phyloP scores from a whole-genome alignment of 2,888 invertebrate species.

The Pterostichus madidus region DNA sequence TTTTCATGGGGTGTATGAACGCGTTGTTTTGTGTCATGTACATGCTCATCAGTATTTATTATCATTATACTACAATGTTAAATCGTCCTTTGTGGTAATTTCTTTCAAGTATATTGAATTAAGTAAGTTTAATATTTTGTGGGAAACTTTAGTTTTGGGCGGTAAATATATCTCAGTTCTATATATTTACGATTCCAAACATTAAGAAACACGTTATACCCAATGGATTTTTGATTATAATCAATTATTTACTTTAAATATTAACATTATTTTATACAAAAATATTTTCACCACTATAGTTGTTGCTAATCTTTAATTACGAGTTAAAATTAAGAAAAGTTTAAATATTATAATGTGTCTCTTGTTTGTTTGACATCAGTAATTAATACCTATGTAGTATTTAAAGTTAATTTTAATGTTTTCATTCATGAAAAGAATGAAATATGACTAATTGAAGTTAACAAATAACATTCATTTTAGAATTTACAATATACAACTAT shows the following conservation, averaged over 20 bases:
- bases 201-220: not conserved
- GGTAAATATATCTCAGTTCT: conserved; percentile 9
- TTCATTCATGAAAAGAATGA: not conserved
- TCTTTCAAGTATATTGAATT: conserved; percentile 4
- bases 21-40: conserved; percentile 39
- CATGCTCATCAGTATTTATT: conserved; percentile 9
- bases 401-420: not conserved
- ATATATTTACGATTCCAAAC: not conserved
- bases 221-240: not conserved
- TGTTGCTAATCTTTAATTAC: not conserved
- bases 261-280: too few species aligned
- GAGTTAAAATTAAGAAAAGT: not conserved
- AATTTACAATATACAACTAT: conserved; percentile 4
- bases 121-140: conserved; percentile 7
- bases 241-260: not conserved
- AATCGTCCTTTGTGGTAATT: not conserved
- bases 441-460: too few species aligned
- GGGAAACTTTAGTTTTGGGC: conserved; percentile 31
- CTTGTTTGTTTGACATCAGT: not conserved
- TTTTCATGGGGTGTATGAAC: conserved; percentile 41
- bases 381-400: not conserved
- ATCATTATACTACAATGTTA: conserved; percentile 1
- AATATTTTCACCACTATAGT: too few species aligned
- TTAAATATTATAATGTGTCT: not conserved
- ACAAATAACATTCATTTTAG: not conserved